phyloP scores from a whole-genome alignment of 2,888 invertebrate species.

The Autographa pulchrina region DNA sequence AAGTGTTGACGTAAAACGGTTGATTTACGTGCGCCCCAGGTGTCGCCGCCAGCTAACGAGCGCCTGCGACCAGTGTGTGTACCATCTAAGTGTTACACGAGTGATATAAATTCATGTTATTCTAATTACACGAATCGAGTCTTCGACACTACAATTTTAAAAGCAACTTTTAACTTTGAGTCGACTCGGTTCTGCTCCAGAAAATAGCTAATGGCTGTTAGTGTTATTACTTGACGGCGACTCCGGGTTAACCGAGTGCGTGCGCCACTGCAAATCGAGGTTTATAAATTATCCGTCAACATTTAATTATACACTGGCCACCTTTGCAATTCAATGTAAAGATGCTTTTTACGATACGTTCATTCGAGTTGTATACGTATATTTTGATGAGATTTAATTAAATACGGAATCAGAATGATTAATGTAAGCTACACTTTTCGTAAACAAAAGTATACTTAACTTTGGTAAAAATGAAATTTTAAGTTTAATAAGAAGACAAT shows the following conservation, averaged over 20 bases:
- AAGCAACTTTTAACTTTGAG: conserved; percentile 40
- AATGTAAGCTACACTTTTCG: conserved; percentile 34
- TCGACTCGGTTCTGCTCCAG: conserved; percentile 63
- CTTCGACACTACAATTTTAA: conserved; percentile 44
- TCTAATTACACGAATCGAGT: conserved; percentile 50
- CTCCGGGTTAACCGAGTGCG: conserved; percentile 52
- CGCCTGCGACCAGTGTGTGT: conserved; percentile 44
- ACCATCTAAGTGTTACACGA: conserved; percentile 49
- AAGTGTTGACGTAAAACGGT: conserved; percentile 73
- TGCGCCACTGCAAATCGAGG: conserved; percentile 61
- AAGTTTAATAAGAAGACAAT: conserved; percentile 20
- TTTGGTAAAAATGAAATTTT: not conserved
- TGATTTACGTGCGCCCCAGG: conserved; percentile 71
- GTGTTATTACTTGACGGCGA: conserved; percentile 46
- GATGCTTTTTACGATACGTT: conserved; percentile 65
- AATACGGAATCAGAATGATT: conserved; percentile 55
- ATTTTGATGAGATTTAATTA: conserved; percentile 58
- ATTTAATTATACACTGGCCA: conserved; percentile 71
- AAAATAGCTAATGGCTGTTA: conserved; percentile 57
- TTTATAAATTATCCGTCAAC: conserved; percentile 75
- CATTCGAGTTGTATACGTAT: conserved; percentile 49
- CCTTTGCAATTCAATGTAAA: conserved; percentile 65
- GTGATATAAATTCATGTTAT: conserved; percentile 40
- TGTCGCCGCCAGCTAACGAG: conserved; percentile 68
- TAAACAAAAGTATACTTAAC: not conserved